Conservation (phyloP, 2,797 vertebrate species). For the Channallabes apus region DNA sequence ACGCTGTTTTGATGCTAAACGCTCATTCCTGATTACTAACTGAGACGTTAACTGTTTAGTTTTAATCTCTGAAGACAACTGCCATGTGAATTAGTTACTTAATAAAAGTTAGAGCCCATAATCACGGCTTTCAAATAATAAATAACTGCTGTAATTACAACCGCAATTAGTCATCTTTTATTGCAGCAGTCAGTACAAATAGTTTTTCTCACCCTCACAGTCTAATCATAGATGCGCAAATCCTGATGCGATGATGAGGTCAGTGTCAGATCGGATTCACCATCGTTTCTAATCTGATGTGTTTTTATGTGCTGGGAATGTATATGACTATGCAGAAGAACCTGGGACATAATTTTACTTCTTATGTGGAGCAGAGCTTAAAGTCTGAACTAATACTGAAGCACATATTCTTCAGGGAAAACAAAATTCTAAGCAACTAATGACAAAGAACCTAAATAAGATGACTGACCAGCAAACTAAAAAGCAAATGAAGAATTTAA, state of each 20-base stretch:
- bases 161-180: not conserved
- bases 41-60: not conserved
- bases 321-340: not conserved
- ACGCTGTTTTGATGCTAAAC: not conserved
- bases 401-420: too few relatives aligned
- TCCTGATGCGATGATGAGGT: not conserved
- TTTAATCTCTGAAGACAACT: not conserved
- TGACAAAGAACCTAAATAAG: too few relatives aligned
- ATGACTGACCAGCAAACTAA: not conserved
- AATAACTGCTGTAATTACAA: not conserved
- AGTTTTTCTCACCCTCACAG: not conserved
- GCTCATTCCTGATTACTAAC: not conserved
- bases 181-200: not conserved
- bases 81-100: too few relatives aligned
- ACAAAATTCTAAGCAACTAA: too few relatives aligned
- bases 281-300: not conserved
- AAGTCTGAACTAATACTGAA: not conserved
- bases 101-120: not conserved
- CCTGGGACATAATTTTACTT: not conserved
- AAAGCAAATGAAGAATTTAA: not conserved
- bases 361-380: not conserved
- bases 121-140: not conserved
- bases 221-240: not conserved
- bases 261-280: not conserved
- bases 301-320: not conserved